phyloP scores from a whole-genome alignment of 2,888 invertebrate genomes.

The Athalia rosae region DNA sequence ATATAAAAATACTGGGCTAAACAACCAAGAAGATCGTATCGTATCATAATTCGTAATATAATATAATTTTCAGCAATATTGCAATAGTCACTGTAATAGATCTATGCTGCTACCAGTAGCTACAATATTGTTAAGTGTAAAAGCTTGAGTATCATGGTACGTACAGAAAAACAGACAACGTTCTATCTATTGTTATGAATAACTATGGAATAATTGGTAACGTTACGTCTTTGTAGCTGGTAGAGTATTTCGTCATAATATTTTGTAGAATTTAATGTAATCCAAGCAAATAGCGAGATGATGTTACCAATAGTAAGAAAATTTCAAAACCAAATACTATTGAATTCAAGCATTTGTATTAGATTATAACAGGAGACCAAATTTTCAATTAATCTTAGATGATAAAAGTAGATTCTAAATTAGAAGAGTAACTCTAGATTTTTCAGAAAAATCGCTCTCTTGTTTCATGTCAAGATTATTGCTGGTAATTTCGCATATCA shows the following conservation, averaged over 20 bases:
- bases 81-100: conserved; percentile 50
- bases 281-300: conserved; percentile 21
- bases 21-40: conserved; percentile 56
- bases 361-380: conserved; percentile 24
- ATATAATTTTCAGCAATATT: conserved; percentile 51
- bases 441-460: neutral
- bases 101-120: conserved; percentile 60
- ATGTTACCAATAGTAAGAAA: conserved; percentile 29
- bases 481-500: too few species aligned
- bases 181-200: conserved; percentile 61
- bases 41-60: conserved; percentile 41
- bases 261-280: conserved; percentile 27
- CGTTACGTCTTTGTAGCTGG: conserved; percentile 57
- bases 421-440: conserved; percentile 30
- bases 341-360: conserved; percentile 34
- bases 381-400: conserved; percentile 30
- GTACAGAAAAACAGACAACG: conserved; percentile 68
- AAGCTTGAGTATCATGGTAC: conserved; percentile 71
- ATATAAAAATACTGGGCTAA: conserved; percentile 72
- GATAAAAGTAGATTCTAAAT: conserved; percentile 31
- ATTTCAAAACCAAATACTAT: conserved; percentile 19
- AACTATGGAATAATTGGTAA: conserved; percentile 63
- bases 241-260: conserved; percentile 37
- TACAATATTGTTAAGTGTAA: conserved; percentile 67
- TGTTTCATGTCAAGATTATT: neutral